phyloP scores from a whole-genome alignment of 1,140 invertebrate species.

The Zaprionus vittiger region DNA sequence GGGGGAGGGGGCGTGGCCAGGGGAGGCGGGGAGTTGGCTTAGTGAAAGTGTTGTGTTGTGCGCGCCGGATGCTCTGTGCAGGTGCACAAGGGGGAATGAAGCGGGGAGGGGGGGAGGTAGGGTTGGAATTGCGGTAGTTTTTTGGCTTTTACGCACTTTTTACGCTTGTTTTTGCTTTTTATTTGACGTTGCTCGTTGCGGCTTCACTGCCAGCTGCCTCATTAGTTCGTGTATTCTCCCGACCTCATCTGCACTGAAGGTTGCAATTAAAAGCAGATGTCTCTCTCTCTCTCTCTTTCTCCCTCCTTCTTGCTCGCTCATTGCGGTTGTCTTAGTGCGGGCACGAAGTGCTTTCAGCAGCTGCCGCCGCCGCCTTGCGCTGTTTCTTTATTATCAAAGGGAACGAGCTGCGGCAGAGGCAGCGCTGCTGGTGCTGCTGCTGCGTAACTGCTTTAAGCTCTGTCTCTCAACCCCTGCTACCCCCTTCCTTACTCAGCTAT shows the following conservation, averaged over 20 bases:
- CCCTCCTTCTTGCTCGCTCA: not conserved
- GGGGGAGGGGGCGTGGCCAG: too few relatives aligned
- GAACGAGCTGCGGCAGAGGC: not conserved
- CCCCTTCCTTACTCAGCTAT: not conserved
- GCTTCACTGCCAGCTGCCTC: conserved; percentile 54
- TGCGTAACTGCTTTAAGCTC: conserved; percentile 24
- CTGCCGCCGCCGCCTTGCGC: conserved; percentile 1
- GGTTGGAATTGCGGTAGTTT: not conserved
- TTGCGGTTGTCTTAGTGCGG: conserved; percentile 11
- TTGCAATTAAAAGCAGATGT: conserved; percentile 44
- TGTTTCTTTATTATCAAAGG: conserved; percentile 19
- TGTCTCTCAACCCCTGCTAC: not conserved
- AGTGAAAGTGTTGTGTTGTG: conserved; percentile 35
- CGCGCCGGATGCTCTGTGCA: not conserved
- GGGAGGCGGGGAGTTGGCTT: conserved; percentile 4
- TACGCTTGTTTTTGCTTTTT: conserved; percentile 34
- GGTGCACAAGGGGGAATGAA: not conserved
- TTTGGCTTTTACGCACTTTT: conserved; percentile 62
- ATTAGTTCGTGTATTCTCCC: conserved; percentile 51
- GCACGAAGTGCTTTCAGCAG: conserved; percentile 18
- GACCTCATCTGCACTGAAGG: conserved; percentile 5
- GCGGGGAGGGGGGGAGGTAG: not conserved
- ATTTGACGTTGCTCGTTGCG: conserved; percentile 3
- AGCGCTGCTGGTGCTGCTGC: conserved; percentile 14
- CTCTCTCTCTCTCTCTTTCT: not conserved